Base-by-base conservation (phyloP, 2,113 vertebrate genomes). In the Lontra canadensis region DNA sequence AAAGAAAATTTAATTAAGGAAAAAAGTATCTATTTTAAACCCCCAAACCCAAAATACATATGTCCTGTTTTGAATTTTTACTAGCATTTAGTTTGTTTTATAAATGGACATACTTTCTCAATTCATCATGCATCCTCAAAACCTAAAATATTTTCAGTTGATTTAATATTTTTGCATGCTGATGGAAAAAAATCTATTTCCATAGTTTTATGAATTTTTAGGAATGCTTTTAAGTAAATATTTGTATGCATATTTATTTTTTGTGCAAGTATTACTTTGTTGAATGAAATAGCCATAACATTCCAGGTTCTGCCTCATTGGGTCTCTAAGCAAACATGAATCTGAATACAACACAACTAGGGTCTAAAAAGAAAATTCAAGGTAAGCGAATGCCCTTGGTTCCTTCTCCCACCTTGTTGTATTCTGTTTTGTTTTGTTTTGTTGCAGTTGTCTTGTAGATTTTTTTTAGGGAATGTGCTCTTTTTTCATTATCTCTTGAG, bases 221-320 rank as follows among this genome's bases (percentile, higher is more conserved):
- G 49, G 8, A 94, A 47, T 97, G 52, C 11, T 97, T 78, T 97
- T 95, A 93, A 96, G 98, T 98, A 96, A 96, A 94, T 97, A 98
- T 98, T 96, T 98, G 95, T 98, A 95, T 99, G 98, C 87, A 97
- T 98, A 95, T 98, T 98, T 98, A 18, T 98, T 98, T 97, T 98
- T 97, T 99, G 98, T 99, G 99, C 98, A 99, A 99, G 99, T 89
- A 98, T 90, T 99, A 98, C 99, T 99, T 99, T 98, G 99, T 99
- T 99, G 99, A 99, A 99, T 99, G 99, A 99, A 99, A 99, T 99
- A 99, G 99, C 99, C 99, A 26, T 99, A 99, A 99, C 99, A 99
- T 99, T 99, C 99, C 99, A 99, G 99, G 99, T 99, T 99, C 99
- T 99, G 99, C 99, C 99, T 99, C 99, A 99, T 99, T 99, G 99